These are phyloP conservation scores for Copsychus sechellarum DNA, from an alignment of 2,113 vertebrate species.

Conservation along the genomic window DNA sequence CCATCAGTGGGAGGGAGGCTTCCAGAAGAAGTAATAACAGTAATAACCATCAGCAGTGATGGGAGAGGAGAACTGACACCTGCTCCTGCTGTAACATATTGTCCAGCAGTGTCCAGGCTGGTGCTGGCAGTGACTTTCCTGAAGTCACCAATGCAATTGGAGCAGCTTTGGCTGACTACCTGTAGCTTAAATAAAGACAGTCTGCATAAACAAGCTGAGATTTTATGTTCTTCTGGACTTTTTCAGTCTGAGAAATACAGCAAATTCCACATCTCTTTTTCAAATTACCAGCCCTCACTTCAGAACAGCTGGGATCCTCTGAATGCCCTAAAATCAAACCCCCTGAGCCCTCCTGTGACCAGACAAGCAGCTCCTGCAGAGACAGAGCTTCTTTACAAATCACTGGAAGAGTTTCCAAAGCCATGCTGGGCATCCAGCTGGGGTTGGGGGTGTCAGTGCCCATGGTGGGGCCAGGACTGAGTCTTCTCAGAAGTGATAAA, in stretches of 20 bases:
- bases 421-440: background rate
- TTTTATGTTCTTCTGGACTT: background rate
- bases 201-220: background rate
- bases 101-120: background rate
- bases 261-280: background rate
- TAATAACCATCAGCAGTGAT: background rate
- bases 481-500: background rate
- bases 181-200: background rate
- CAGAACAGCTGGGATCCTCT: background rate
- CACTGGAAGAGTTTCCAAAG: background rate
- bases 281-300: background rate
- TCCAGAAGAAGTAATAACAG: background rate
- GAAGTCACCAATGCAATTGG: background rate
- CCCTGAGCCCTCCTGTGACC: background rate
- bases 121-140: background rate
- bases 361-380: background rate
- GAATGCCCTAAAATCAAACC: background rate
- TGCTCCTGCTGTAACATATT: background rate
- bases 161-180: background rate
- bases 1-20: background rate
- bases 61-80: background rate
- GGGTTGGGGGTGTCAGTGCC: background rate
- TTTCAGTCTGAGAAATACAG: background rate
- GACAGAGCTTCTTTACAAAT: rapidly evolving
- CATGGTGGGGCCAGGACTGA: background rate